Base-by-base conservation (phyloP, 2,113 vertebrate species). In the Oryzias melastigma region DNA sequence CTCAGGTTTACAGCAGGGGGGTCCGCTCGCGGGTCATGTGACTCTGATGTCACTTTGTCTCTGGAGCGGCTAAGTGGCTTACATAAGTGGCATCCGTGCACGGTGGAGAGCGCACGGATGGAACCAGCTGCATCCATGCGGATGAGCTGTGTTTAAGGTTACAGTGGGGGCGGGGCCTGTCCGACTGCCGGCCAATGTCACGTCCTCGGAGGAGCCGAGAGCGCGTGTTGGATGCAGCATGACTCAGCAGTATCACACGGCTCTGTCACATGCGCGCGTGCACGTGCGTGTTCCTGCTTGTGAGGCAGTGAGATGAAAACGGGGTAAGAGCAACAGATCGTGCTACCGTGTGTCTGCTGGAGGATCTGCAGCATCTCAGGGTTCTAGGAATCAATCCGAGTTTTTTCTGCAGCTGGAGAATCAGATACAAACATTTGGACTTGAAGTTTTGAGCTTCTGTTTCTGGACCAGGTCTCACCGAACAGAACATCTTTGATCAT, bases 191-290 rank as follows among this genome's bases (percentile, higher is more conserved):
- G 67, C 14, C 54, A 44, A 46, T 46, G 61, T 53, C 43, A 45
- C 15, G 29, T 64, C 44, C 55, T 64, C 48, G 18, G 35, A 55
- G 20, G 53, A 17, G 54, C 27, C 51, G 27, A 29, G 50, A 57
- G 20, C 53, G 40, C 60, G 52, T 65, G n/a, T n/a, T n/a, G n/a
- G n/a, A n/a, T n/a, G n/a, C n/a, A n/a, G 52, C 15, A 66, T 80
- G 82, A 80, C 61, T 79, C 78, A 77, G 76, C 82, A 65, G 35
- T 69, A 75, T 80, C 68, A 60, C 72, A 59, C 25, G 17, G 59
- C 72, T 58, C 66, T 45, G 68, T 69, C 29, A 43, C 57, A 35
- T 62, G 68, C 15, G 62, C 49, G 60, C 20, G 56, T 19, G 43
- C 20, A 20, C 49, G 52, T 62, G 25, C 54, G 62, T 54, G 25